Evolutionary conservation across 2,888 invertebrate species (phyloP).

Genomic region (Epinotia bilunana): DNA sequence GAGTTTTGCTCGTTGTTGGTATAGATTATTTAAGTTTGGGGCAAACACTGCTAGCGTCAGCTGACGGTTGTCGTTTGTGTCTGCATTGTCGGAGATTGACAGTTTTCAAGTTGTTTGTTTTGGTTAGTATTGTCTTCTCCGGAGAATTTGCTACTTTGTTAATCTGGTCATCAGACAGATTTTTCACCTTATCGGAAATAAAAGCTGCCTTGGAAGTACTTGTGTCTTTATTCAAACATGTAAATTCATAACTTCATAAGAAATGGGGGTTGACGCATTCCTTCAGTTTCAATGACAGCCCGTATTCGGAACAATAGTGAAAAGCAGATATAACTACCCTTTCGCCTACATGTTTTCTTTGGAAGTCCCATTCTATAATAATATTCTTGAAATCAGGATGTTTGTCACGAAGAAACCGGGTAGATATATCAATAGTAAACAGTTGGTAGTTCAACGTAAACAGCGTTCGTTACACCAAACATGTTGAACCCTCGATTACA

Average conservation of each 20-base stretch:
- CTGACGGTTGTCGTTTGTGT: neutral
- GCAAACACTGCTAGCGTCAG: neutral
- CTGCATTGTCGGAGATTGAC: neutral
- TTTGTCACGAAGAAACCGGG: neutral
- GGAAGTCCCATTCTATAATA: neutral
- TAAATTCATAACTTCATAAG: no score
- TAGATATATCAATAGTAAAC: neutral
- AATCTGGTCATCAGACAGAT: no score
- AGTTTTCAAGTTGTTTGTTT: neutral
- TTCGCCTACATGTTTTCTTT: neutral
- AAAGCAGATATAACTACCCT: neutral
- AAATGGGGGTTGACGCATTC: neutral
- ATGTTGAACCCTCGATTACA: constrained; percentile 62
- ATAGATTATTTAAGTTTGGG: no score
- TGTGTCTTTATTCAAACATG: no score
- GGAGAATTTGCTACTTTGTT: no score
- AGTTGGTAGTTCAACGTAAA: constrained; percentile 50
- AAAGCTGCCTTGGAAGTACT: no score
- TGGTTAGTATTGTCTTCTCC: neutral
- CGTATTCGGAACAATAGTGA: neutral
- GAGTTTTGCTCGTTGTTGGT: no score
- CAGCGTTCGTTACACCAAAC: constrained; percentile 54
- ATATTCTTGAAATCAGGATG: no score
- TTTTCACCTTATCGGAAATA: no score
- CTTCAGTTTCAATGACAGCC: neutral